Base-by-base conservation (phyloP, 1,140 invertebrate genomes). In the Sycobia sp. region DNA sequence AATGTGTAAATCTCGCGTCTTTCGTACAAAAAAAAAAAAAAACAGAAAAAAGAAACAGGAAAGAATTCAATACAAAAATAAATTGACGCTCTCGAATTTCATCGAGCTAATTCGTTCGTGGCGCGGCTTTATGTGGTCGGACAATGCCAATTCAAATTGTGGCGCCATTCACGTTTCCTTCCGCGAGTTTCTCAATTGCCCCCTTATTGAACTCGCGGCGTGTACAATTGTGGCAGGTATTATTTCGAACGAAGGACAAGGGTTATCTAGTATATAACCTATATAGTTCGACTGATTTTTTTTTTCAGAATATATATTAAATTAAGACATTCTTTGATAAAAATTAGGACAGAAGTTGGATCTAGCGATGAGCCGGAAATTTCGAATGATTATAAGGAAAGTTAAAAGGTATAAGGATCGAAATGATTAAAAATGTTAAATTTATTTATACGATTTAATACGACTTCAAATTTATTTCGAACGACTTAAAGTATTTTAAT, bases 71-170 rank as follows among this genome's bases (percentile, higher is more conserved):
- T n/a, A n/a, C 34, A 20, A 43, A 43, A 51, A n/a, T 32, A 38
- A 54, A 62, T 11, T 18, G 8, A 14, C 2, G 20, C 14, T 22
- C 44, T 63, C 61, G 54, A 63, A 47, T 63, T 63, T 57, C 51
- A 63, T 57, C 54, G 25, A 32, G 61, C 61, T 63, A 63, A 63
- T 63, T 63, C 61, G 60, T 63, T 56, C n/a, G n/a, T n/a, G 51
- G 32, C 44, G 51, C 43, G 60, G 53, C 25, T 56, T 57, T 63
- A 63, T 63, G 4, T 32, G n/a, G 51, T 27, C 36, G 61, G 41
- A 62, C 53, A 62, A 62, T 62, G 53, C 29, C 18, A 44, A 20
- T 39, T 16, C 23, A 36, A 60, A 16, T 36, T 22, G 34, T 22
- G 22, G 43, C 34, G 50, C 59, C 59, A 54, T 62, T 62, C 51